A percentile compares a stretch with the other conserved stretches of the same genome.
Evolutionary conservation across 2,888 invertebrate genomes (phyloP).

Genomic region (Nephrotoma appendiculata): DNA sequence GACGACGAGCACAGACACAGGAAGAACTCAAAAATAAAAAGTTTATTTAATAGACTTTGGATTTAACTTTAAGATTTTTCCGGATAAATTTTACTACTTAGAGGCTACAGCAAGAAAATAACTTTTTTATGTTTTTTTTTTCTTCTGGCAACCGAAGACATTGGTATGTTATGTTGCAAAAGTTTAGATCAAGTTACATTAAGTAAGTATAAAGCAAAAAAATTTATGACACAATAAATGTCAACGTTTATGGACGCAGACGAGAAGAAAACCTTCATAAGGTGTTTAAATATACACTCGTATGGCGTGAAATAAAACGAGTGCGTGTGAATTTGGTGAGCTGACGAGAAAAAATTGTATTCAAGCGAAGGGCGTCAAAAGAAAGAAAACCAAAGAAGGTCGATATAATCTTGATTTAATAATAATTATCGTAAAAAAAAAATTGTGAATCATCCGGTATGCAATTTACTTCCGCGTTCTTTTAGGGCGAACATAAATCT

Average conservation of each 20-base stretch:
- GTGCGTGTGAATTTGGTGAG: too few species aligned
- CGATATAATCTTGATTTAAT: neutral
- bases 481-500: too few species aligned
- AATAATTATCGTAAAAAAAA: neutral
- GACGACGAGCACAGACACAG: neutral
- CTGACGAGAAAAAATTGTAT: too few species aligned
- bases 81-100: neutral
- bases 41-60: neutral
- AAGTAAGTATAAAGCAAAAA: neutral
- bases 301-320: too few species aligned
- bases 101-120: neutral
- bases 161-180: neutral
- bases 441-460: too few species aligned
- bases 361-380: neutral
- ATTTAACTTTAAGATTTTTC: neutral
- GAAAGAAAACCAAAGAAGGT: neutral
- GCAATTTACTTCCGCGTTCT: too few species aligned
- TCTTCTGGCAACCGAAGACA: neutral
- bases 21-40: neutral
- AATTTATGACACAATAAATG: too few species aligned
- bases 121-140: neutral
- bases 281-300: too few species aligned
- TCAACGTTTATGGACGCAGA: too few species aligned
- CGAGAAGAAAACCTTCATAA: too few species aligned
- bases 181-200: neutral